Conservation (phyloP, 37 sponge, comb jelly and placozoan genomes). For the Geodia barretti region DNA sequence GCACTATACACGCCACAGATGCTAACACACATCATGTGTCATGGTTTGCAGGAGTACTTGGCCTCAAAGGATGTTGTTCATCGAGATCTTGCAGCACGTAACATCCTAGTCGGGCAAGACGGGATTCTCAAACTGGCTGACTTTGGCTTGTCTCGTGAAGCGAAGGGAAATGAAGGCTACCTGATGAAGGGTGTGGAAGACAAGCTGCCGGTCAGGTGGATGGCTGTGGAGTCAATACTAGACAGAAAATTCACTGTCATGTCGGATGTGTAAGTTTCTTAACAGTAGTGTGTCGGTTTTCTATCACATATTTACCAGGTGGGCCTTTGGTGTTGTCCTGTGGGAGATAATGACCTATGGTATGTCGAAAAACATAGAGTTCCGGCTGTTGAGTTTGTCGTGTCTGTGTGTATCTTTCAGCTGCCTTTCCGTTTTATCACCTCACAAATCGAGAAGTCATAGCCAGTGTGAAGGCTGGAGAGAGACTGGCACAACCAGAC, state of each 20-base stretch:
- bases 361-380: neutral
- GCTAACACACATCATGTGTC: too few species aligned
- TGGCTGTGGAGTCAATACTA: conserved; percentile 2
- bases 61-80: neutral
- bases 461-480: neutral
- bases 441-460: neutral
- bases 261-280: conserved; percentile 1
- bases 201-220: neutral
- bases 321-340: neutral
- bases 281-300: neutral
- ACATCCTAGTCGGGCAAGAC: neutral
- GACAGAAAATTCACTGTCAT: neutral
- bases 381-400: neutral
- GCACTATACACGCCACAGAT: neutral
- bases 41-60: neutral
- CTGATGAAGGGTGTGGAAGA: neutral
- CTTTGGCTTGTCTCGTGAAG: conserved; percentile 10
- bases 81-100: conserved; percentile 2
- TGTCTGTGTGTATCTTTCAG: neutral
- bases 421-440: neutral
- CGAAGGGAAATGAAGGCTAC: neutral
- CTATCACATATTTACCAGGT: neutral
- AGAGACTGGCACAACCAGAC: neutral
- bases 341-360: neutral
- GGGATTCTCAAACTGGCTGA: neutral